These are phyloP conservation scores for Halcyon senegalensis DNA, from an alignment of 2,113 vertebrate species.

Conservation along the genomic window DNA sequence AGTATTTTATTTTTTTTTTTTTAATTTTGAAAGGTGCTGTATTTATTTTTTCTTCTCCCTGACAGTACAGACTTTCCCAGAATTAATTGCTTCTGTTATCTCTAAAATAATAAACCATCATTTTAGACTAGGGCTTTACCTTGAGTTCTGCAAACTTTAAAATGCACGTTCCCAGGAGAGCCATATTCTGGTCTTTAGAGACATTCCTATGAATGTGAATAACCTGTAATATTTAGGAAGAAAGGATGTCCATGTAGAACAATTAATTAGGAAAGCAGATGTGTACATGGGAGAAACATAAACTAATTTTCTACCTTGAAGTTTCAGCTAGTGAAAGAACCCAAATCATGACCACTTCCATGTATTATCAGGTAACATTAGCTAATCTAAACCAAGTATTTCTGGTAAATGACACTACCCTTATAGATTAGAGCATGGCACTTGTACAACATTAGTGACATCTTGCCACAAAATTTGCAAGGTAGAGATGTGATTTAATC, in stretches of 20 bases:
- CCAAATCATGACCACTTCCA: not conserved
- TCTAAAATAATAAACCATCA: not conserved
- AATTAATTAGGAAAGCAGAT: not conserved
- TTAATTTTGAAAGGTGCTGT: not conserved
- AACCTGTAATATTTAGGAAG: not conserved
- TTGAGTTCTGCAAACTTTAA: not conserved
- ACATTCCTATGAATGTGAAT: not conserved
- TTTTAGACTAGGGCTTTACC: not conserved
- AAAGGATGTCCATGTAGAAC: not conserved
- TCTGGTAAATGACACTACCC: not conserved
- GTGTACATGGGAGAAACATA: not conserved
- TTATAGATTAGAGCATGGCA: not conserved
- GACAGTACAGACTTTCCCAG: not conserved
- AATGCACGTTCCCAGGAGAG: fast-evolving
- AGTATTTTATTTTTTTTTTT: not conserved
- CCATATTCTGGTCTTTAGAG: not conserved
- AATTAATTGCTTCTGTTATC: not conserved
- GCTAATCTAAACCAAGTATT: not conserved
- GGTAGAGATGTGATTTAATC: not conserved
- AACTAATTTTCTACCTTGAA: not conserved
- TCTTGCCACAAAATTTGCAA: not conserved
- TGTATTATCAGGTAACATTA: not conserved
- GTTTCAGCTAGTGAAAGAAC: not conserved
- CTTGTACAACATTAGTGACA: not conserved
- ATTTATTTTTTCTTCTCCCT: not conserved